Evolutionary conservation across 2,113 vertebrate species (phyloP), one percentile per base, ranked within the genome.

Genomic region (Semicossyphus pulcher): DNA sequence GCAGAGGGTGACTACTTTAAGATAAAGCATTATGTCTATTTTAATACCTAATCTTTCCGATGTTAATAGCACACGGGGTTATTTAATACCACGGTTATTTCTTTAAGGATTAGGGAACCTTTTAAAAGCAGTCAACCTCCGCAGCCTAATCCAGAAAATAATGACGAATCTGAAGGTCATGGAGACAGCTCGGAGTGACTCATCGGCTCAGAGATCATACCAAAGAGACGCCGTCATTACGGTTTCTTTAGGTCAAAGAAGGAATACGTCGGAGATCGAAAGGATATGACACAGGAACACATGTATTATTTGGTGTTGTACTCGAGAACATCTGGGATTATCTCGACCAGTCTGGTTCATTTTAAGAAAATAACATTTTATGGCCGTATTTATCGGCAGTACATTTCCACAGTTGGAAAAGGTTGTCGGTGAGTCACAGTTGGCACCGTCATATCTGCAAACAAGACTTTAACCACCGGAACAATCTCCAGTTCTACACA

Each of bases 181-280:
- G 65, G 65, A 68, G 62, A 49, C 57, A 54, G 31, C 48, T 39
- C 44, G 12, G 29, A 4, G 45, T 72, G 77, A 80, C 25, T 79
- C 76, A 79, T 23, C 14, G 1, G 6, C 31, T 41, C 11, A 23
- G 20, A 49, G 29, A 36, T 36, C 31, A 5, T 5, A 9, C 34
- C 7, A 36, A 36, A 36, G 12, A 11, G 21, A 32, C 9, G 1
- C 39, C 20, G 25, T 25, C 9, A 5, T 32, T 23, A 5, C 0
- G 12, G 26, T 36, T 37, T 61, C 7, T 34, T 15, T 11, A 11
- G 7, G 14, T 45, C 1, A 14, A 32, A 58, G 2, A 3, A 29
- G 10, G 34, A 9, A 5, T 10, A n/a, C n/a, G n/a, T n/a, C n/a
- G n/a, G n/a, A n/a, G n/a, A n/a, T n/a, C n/a, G n/a, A n/a, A n/a